These are phyloP conservation scores for Connochaetes taurinus DNA, from an alignment of 2,113 vertebrate species.

Conservation along the genomic window DNA sequence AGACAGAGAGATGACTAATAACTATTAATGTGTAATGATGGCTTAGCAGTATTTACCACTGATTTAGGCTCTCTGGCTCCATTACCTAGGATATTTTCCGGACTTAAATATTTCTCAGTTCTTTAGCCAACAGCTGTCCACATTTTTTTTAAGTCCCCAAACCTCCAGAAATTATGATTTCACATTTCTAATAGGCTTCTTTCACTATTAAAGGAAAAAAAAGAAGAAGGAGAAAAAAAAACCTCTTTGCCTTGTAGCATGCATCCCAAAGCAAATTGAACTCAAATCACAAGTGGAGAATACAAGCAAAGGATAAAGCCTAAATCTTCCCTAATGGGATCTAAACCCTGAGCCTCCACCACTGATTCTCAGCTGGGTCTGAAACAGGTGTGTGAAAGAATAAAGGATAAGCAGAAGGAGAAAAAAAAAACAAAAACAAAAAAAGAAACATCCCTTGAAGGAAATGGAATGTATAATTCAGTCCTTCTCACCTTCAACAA, in stretches of 20 bases:
- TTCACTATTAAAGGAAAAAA: conserved; percentile 74
- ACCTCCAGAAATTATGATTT: conserved; percentile 82
- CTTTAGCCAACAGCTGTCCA: conserved; percentile 81
- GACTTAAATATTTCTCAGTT: conserved; percentile 81
- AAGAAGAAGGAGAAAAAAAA: conserved; percentile 73
- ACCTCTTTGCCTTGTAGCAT: conserved; percentile 68
- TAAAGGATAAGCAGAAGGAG: background rate
- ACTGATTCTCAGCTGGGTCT: background rate
- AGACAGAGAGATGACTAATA: conserved; percentile 81
- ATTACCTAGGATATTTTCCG: conserved; percentile 80
- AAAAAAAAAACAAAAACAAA: too few relatives aligned
- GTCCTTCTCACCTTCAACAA: background rate
- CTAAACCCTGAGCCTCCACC: background rate
- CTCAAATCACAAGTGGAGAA: conserved; percentile 34
- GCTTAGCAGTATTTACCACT: conserved; percentile 82
- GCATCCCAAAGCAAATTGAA: conserved; percentile 36
- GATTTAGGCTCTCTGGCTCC: conserved; percentile 79
- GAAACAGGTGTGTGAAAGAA: background rate
- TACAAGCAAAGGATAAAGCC: background rate
- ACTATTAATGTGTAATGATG: conserved; percentile 81
- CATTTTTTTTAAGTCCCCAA: conserved; percentile 71
- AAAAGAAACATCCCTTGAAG: background rate
- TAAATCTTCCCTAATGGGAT: background rate
- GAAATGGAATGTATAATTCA: background rate
- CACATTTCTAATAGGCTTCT: conserved; percentile 78